A percentile compares a stretch with the other conserved stretches of the same genome.
These are phyloP conservation scores for Lordiphosa collinella DNA, from an alignment of 1,140 invertebrate genomes.

Conservation along the genomic window DNA sequence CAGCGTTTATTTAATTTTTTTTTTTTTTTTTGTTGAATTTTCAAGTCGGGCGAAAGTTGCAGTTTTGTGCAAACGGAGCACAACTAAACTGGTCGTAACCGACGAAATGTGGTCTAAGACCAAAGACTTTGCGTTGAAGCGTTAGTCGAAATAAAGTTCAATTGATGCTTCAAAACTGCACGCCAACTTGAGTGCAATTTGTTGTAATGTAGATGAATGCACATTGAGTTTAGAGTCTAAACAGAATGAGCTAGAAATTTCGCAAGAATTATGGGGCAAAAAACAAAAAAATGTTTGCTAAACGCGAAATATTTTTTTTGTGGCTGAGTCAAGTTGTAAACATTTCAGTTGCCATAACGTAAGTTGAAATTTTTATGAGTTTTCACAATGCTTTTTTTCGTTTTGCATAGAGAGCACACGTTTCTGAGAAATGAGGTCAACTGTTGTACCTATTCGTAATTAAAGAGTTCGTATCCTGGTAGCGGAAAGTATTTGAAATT, in stretches of 20 bases:
- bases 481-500: neutral
- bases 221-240: slow-evolving; percentile 34
- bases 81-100: slow-evolving; percentile 57
- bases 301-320: slow-evolving; percentile 17
- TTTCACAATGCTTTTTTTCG: slow-evolving; percentile 1
- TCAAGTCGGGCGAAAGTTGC: slow-evolving; percentile 49
- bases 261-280: slow-evolving; percentile 41
- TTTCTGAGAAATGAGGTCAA: slow-evolving; percentile 11
- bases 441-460: too few species aligned
- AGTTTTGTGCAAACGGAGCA: slow-evolving; percentile 26
- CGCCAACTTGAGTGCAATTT: neutral
- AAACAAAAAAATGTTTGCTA: slow-evolving; percentile 4
- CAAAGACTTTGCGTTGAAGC: slow-evolving; percentile 1
- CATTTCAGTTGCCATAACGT: slow-evolving; percentile 1
- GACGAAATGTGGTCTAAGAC: slow-evolving; percentile 57
- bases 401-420: slow-evolving; percentile 14
- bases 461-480: neutral
- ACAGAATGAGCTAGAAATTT: slow-evolving; percentile 52
- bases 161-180: slow-evolving; percentile 11
- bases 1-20: slow-evolving; percentile 6
- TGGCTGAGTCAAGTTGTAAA: neutral
- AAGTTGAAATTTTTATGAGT: slow-evolving; percentile 4
- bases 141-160: slow-evolving; percentile 10
- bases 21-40: neutral
- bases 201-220: slow-evolving; percentile 21